Conservation (phyloP, 2,797 vertebrate genomes). For the Sebastes wilsoni region DNA sequence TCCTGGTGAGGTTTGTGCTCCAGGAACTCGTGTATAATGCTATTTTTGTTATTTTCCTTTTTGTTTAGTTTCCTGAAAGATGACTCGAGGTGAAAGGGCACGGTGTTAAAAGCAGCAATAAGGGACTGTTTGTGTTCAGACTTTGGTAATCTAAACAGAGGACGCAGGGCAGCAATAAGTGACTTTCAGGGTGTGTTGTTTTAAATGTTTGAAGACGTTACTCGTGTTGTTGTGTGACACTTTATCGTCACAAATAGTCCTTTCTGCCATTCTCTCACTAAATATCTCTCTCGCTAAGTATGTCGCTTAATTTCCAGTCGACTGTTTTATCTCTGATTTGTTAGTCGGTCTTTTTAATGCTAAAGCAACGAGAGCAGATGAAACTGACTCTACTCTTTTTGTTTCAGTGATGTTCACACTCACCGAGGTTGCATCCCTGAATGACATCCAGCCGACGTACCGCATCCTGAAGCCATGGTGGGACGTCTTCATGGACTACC, state of each 20-base stretch:
- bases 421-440: conserved; percentile 97
- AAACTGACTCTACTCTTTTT: conserved; percentile 59
- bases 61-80: not conserved
- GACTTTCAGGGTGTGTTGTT: too few relatives aligned
- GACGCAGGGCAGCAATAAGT: not conserved
- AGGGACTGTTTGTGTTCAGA: not conserved
- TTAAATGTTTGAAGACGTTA: too few relatives aligned
- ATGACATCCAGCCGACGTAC: conserved; percentile 98
- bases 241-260: too few relatives aligned
- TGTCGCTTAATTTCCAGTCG: too few relatives aligned
- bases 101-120: not conserved
- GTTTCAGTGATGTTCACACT: conserved; percentile 98
- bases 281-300: too few relatives aligned
- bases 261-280: too few relatives aligned
- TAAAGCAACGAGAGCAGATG: not conserved
- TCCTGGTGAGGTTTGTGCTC: not conserved
- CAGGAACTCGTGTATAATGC: not conserved
- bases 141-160: not conserved
- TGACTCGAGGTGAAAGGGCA: not conserved
- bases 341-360: not conserved
- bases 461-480: conserved; percentile 99
- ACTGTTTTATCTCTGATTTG: not conserved
- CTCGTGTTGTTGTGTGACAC: too few relatives aligned
- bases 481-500: conserved; percentile 99
- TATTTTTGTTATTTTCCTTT: not conserved